Percentiles rank a stretch among this genome's conserved stretches.
Evolutionary conservation across 2,113 vertebrate species (phyloP).

Genomic region (Petromus typicus): DNA sequence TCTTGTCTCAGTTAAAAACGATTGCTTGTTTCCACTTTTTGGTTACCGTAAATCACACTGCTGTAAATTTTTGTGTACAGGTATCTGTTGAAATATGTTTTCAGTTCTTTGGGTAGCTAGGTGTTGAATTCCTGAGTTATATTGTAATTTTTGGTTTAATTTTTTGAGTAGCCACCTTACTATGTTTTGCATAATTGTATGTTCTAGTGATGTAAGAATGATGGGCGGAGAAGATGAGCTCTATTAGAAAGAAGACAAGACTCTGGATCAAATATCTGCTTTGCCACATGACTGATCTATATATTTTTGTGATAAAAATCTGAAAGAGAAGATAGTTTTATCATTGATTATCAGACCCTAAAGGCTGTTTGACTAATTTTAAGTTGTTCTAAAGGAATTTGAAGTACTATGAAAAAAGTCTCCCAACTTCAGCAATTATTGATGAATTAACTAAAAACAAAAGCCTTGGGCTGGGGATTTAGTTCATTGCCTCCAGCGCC

Average conservation of each 20-base stretch:
- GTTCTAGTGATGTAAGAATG: neutral
- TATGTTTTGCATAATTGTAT: neutral
- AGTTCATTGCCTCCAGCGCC: no score
- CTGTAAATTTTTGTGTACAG: neutral
- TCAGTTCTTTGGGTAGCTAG: neutral
- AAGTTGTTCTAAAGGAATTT: neutral
- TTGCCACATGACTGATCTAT: neutral
- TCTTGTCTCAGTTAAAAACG: neutral
- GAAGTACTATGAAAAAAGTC: neutral
- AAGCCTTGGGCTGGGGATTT: no score
- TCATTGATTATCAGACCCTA: neutral
- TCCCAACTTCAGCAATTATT: neutral
- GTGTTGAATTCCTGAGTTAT: neutral
- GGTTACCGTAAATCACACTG: neutral
- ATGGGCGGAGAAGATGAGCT: neutral
- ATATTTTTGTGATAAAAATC: neutral
- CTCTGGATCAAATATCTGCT: neutral
- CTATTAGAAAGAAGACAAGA: neutral
- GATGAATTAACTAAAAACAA: neutral
- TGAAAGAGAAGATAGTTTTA: neutral
- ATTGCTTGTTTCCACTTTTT: neutral
- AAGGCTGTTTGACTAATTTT: neutral
- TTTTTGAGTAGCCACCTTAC: neutral
- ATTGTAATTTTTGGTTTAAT: neutral
- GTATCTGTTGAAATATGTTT: neutral